Evolutionary conservation across 2,888 invertebrate genomes (phyloP), one percentile per base, ranked within the genome.

Genomic region (Ormyrus labotus): DNA sequence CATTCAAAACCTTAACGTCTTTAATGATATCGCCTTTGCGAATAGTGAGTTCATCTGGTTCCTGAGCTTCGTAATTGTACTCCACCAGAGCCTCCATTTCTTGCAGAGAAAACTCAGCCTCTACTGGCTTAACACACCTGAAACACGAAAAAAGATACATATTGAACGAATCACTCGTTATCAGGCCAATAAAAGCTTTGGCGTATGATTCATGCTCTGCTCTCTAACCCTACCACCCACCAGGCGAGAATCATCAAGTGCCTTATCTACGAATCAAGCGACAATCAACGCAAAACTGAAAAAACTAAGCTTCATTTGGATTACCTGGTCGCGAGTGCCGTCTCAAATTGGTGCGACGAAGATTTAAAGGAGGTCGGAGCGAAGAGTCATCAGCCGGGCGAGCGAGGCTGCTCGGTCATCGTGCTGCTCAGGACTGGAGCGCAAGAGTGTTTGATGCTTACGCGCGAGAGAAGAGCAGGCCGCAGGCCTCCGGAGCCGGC

Each of bases 31-130:
- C 96, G 78, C 97, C 97, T 87, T 95, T 95, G 84, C 94, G 93
- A 84, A 98, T 93, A 64, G 95, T 94, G 88, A 98, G 92, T 92
- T 98, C 97, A 90, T 97, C 97, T 1, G 94, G 92, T 91, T 97
- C 96, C 88, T 96, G 95, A 75, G 97, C 97, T 84, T 94, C 93
- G 90, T 97, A 97, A 87, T 96, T 95, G 92, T 95, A 96, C 91
- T 97, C 96, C 81, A 96, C 98, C 88, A 96, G 92, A 88, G 96
- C 97, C 89, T 96, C 95, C 90, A 91, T 90, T 78, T 83, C 81
- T 83, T 58, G 80, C 77, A 11, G 47, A 61, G 34, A 6, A 19
- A 13, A 7, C 13, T 82, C 34, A 4, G n/a, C 47, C 50, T 51
- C 50, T 9, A 13, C 19, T 13, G 11, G 10, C 55, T 60, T 74